Conservation (phyloP, 37 sponge, comb jelly and placozoan genomes). For the Geodia barretti region DNA sequence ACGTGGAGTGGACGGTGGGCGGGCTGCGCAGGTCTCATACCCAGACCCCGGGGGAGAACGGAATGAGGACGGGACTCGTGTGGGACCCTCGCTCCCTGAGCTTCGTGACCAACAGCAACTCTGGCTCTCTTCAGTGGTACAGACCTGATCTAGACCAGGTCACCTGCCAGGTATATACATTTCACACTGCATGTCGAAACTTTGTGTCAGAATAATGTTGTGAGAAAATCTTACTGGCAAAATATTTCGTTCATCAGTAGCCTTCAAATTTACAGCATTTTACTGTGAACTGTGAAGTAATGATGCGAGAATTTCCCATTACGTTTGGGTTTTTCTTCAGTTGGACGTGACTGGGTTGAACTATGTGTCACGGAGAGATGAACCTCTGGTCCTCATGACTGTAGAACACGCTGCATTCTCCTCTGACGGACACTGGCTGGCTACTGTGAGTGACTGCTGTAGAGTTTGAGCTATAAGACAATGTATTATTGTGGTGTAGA, state of each 20-base stretch:
- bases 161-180: constrained; percentile 35
- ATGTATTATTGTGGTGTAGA: constrained; percentile 29
- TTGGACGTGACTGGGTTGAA: constrained; percentile 79
- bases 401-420: constrained; percentile 81
- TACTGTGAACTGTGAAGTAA: too few relatives aligned
- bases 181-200: too few relatives aligned
- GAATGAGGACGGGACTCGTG: constrained; percentile 76
- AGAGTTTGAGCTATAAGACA: neutral
- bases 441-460: constrained; percentile 64
- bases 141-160: constrained; percentile 7
- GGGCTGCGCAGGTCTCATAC: constrained; percentile 40
- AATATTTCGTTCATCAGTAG: neutral
- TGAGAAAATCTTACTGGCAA: too few relatives aligned
- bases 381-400: constrained; percentile 61
- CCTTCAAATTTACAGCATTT: neutral
- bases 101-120: constrained; percentile 69
- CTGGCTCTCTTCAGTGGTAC: constrained; percentile 88
- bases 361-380: constrained; percentile 74
- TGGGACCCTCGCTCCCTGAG: constrained; percentile 30
- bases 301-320: too few relatives aligned
- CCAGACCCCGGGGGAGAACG: constrained; percentile 30
- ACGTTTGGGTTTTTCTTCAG: constrained; percentile 16
- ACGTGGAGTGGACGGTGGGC: constrained; percentile 50
- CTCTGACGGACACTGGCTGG: constrained; percentile 80
- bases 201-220: too few relatives aligned